Evolutionary conservation across 1,140 invertebrate genomes (phyloP).

Genomic region (Magallana angulata): DNA sequence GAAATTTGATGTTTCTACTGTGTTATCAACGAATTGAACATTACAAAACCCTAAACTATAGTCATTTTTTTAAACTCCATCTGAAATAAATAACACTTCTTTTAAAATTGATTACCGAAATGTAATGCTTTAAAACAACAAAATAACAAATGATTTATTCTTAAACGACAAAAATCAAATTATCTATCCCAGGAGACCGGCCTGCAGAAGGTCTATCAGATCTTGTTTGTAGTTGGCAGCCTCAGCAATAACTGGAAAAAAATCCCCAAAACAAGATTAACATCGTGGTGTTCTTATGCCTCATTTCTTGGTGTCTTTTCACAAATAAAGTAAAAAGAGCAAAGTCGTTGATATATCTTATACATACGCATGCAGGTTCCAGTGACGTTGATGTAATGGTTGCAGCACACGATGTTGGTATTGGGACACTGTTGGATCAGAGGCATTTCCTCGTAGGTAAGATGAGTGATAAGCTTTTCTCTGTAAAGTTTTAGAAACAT

Average conservation of each 20-base stretch:
- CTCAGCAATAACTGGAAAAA: not conserved
- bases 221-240: not conserved
- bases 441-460: constrained; percentile 15
- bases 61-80: no score
- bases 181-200: not conserved
- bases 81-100: no score
- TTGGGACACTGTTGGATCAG: constrained; percentile 20
- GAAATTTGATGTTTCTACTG: no score
- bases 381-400: constrained; percentile 23
- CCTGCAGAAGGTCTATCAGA: constrained; percentile 1
- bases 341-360: not conserved
- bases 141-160: no score
- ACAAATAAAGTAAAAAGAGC: no score
- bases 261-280: not conserved
- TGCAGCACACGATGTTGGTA: constrained; percentile 34
- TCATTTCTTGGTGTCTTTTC: no score
- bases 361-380: constrained; percentile 39
- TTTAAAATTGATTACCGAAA: no score
- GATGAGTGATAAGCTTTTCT: constrained; percentile 40
- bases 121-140: no score
- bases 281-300: no score
- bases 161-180: no score
- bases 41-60: no score
- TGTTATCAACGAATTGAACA: no score
- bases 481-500: not conserved